Base-by-base conservation (phyloP, 2,113 vertebrate genomes). In the Anoplopoma fimbria region DNA sequence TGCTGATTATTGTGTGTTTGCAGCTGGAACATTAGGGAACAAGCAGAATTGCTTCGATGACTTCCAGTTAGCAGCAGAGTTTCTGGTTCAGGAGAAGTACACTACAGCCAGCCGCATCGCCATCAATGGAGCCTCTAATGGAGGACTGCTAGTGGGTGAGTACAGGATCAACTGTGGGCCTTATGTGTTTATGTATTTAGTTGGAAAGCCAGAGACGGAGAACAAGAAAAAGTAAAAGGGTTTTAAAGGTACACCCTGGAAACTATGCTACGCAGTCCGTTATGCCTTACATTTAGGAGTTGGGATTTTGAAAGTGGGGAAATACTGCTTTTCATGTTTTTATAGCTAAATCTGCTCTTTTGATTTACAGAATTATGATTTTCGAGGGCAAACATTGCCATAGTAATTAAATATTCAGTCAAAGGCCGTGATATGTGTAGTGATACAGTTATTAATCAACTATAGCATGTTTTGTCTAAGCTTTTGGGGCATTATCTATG, bases 31-130 rank as follows among this genome's bases (percentile, higher is more conserved):
- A 8, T 79, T 95, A 8, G 94, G 79, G 14, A 95, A 94, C 74
- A 96, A 96, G 81, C 95, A 96, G 90, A 96, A 94, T 25, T 92
- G 95, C 75, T 96, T 96, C 6, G 93, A 95, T 65, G 95, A 96
- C 90, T 96, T 96, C 92, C 94, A 95, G 88, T 84, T 88, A n/a
- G 95, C 95, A 1, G 94, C 94, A 0, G 90, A 95, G 84, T 95
- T 84, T 79, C 88, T 96, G 83, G 93, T 96, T 87, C 85, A 88
- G 77, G 90, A 95, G 58, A 83, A 89, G 1, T 95, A 89, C 91
- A 95, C 94, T 69, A 80, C 84, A 2, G 72, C 93, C 75, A 84
- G 75, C 25, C 89, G 73, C 71, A 92, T 95, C 40, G 83, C 95
- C 47, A 95, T 95, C 85, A 95, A 95, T 19, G 95, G 95, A 63